Base-by-base conservation (phyloP, 1,140 invertebrate species). In the Scaptomyza pallida region DNA sequence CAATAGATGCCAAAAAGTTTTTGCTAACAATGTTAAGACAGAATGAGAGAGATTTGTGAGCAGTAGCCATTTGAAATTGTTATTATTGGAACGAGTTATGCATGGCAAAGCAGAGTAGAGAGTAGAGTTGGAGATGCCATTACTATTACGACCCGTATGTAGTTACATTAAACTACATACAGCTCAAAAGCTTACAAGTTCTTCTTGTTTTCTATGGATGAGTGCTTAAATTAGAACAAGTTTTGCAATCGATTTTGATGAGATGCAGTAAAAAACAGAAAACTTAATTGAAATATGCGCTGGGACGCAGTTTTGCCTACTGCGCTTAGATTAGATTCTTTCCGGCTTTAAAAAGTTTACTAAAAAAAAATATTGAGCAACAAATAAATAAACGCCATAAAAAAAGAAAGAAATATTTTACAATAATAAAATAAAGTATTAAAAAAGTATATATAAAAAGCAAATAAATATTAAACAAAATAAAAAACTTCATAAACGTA, bases 61-160 rank as follows among this genome's bases (percentile, higher is more conserved):
- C 56, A 41, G 56, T 59, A 59, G 56, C 56, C 43, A 26, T 37
- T 57, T 44, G 21, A 37, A 37, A 21, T 51, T 35, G 50, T 59
- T 44, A 71, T 59, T 44, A 71, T 51, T 26, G 40, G 47, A 51
- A 65, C 68, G 4, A 70, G 67, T 70, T 70, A 64, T 64, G 51
- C 51, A 64, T 35, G 12, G 40, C 10, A 23, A 2, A 55, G 52
- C 12, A 9, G 43, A n/a, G n/a, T n/a, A n/a, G n/a, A n/a, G n/a
- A n/a, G n/a, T n/a, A n/a, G n/a, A n/a, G n/a, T n/a, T n/a, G n/a
- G n/a, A 56, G 23, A 30, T 30, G 2, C 26, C 55, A 65, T 57
- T 57, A 65, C 62, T 3, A 4, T n/a, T n/a, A n/a, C n/a, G n/a
- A n/a, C n/a, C n/a, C n/a, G 33, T 37, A 37, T 37, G n/a, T 37